A percentile compares a stretch with the other conserved stretches of the same genome.
phyloP scores from a whole-genome alignment of 2,113 vertebrate genomes.

The Pollimyrus isidori region DNA sequence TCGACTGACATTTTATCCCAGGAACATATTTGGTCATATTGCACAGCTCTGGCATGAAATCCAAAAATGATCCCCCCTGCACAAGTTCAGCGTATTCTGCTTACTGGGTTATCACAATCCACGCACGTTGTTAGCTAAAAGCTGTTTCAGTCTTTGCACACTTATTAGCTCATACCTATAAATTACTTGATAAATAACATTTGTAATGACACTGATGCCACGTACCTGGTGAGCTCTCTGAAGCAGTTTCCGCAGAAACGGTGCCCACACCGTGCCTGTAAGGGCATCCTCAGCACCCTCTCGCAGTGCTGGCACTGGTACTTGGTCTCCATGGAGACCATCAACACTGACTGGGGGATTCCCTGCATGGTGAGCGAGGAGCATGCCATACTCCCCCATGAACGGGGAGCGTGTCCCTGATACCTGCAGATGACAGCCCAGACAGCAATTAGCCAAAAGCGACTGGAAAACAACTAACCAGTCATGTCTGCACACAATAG shows the following conservation, averaged over 20 bases:
- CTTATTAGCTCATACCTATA: background rate
- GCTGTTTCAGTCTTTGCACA: background rate
- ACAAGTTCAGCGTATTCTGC: background rate
- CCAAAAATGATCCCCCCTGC: background rate
- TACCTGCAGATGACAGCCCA: background rate
- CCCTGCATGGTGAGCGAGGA: conserved; percentile 71
- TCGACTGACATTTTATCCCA: background rate
- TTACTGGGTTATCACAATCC: background rate
- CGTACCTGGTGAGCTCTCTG: conserved; percentile 74
- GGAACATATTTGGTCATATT: background rate
- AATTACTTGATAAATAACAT: background rate
- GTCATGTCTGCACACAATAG: background rate
- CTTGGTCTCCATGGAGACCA: conserved; percentile 77
- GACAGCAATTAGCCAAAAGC: background rate
- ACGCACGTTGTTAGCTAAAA: background rate
- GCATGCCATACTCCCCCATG: conserved; percentile 53
- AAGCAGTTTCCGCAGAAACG: conserved; percentile 84
- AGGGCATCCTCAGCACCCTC: conserved; percentile 75
- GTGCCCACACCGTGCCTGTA: conserved; percentile 87
- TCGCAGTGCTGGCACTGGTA: conserved; percentile 82
- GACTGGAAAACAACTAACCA: background rate
- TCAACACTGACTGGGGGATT: conserved; percentile 78
- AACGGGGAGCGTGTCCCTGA: background rate
- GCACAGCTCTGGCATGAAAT: background rate
- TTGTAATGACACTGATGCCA: background rate